Percentiles rank a stretch among this genome's conserved stretches.
phyloP scores from a whole-genome alignment of 1,140 invertebrate genomes.

The Monochamus saltuarius region DNA sequence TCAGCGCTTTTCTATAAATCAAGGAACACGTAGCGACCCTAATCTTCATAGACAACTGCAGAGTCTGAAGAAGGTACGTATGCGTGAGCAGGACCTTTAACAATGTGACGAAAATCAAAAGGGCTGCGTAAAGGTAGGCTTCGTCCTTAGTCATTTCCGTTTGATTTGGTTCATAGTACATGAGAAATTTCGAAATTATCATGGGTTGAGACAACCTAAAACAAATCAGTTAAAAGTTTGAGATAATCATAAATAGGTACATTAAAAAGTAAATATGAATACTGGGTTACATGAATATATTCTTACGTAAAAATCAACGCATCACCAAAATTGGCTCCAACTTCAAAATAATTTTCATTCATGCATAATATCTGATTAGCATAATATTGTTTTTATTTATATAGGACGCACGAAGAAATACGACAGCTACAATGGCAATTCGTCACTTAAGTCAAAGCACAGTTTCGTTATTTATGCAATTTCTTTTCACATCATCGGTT shows the following conservation, averaged over 20 bases:
- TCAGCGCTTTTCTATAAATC: conserved; percentile 76
- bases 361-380: too few relatives aligned
- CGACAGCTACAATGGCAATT: too few relatives aligned
- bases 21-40: conserved; percentile 76
- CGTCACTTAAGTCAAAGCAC: too few relatives aligned
- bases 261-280: not conserved
- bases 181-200: conserved; percentile 23
- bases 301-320: not conserved
- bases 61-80: conserved; percentile 65
- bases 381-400: too few relatives aligned
- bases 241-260: not conserved
- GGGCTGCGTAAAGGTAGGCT: conserved; percentile 68
- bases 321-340: not conserved
- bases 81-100: conserved; percentile 68
- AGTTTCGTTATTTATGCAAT: too few relatives aligned
- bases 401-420: too few relatives aligned
- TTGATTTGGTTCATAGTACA: conserved; percentile 22
- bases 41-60: conserved; percentile 77
- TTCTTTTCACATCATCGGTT: too few relatives aligned
- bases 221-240: not conserved
- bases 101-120: conserved; percentile 66
- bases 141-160: conserved; percentile 43
- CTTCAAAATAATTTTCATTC: not conserved
- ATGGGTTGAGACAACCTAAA: conserved; percentile 53
- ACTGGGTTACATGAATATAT: not conserved